Evolutionary conservation across 1,140 invertebrate species (phyloP), one percentile per base, ranked within the genome.

Genomic region (Plutomurus gul): DNA sequence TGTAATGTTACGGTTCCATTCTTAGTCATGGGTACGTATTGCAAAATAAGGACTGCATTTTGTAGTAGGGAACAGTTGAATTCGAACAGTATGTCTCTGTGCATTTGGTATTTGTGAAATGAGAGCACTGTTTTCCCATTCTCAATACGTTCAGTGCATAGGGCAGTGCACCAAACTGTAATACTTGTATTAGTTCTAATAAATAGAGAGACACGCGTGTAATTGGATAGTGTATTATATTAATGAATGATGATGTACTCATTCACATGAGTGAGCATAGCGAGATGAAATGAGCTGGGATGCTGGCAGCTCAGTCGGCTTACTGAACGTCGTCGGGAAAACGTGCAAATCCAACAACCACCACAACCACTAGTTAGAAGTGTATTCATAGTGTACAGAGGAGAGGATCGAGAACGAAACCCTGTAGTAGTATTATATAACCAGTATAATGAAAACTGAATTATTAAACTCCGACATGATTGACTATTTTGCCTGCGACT

Each of bases 181-280:
- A n/a, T n/a, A n/a, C n/a, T n/a, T n/a, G n/a, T n/a, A n/a, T n/a
- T n/a, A n/a, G n/a, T n/a, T n/a, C n/a, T 72, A 72, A 77, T 71
- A 72, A 77, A 49, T 77, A 47, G 76, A 47, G 33, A 20, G n/a
- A n/a, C 65, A 72, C 56, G 65, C 56, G 60, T 71, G 76, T 77
- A 77, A 77, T 77, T 77, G 76, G 76, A 77, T 77, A 77, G 56
- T 47, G 40, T 72, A 77, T 77, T 77, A 70, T 72, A 77, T 47
- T 71, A 72, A 77, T 77, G 39, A 77, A 72, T 43, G 43, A 77
- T 72, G 36, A 72, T 40, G 70, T 40, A 43, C 33, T 16, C n/a
- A 20, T 43, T 72, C 36, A 72, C 36, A 72, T 72, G 36, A 43
- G 20, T 40, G 39, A 72, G 70, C 22, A 72, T 37, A 72, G 18